Evolutionary conservation across 2,888 invertebrate species (phyloP).

Genomic region (Acrobasis consociella): DNA sequence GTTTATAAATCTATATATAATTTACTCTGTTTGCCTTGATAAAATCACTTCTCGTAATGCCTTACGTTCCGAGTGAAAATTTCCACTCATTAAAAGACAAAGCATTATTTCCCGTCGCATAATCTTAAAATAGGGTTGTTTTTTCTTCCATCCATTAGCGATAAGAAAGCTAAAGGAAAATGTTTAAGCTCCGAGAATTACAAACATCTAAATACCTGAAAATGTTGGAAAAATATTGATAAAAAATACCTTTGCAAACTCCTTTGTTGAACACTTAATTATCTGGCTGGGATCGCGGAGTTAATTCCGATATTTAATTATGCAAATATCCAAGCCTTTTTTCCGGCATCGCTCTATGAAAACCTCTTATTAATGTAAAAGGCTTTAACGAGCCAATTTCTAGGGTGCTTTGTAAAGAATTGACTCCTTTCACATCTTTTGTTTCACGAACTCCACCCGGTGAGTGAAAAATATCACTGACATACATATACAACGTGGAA

Average conservation of each 20-base stretch:
- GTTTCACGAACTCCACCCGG: no score
- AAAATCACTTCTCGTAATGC: slow-evolving; percentile 1
- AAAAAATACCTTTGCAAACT: slow-evolving; percentile 45
- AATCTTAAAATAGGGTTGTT: slow-evolving; percentile 51
- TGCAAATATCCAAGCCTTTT: slow-evolving; percentile 63
- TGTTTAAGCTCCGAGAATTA: slow-evolving; percentile 51
- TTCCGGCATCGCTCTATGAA: slow-evolving; percentile 41
- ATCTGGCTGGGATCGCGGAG: slow-evolving; percentile 54
- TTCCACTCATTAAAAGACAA: slow-evolving; percentile 48
- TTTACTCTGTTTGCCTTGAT: not conserved
- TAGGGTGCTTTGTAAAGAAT: slow-evolving; percentile 12
- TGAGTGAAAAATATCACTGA: no score
- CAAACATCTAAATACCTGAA: slow-evolving; percentile 52
- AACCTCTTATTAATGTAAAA: slow-evolving; percentile 50
- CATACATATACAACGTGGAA: no score
- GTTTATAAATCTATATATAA: slow-evolving; percentile 10
- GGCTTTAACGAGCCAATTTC: slow-evolving; percentile 37
- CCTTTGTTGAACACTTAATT: slow-evolving; percentile 61
- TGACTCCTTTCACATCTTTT: slow-evolving; percentile 21
- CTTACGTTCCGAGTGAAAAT: not conserved
- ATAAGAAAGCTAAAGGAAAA: slow-evolving; percentile 47
- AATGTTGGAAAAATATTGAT: slow-evolving; percentile 42
- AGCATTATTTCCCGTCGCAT: slow-evolving; percentile 39
- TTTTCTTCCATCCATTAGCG: slow-evolving; percentile 60
- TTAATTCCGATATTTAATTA: slow-evolving; percentile 72